These are phyloP conservation scores for Myiagra hebetior DNA, from an alignment of 2,113 vertebrate species.

Conservation along the genomic window DNA sequence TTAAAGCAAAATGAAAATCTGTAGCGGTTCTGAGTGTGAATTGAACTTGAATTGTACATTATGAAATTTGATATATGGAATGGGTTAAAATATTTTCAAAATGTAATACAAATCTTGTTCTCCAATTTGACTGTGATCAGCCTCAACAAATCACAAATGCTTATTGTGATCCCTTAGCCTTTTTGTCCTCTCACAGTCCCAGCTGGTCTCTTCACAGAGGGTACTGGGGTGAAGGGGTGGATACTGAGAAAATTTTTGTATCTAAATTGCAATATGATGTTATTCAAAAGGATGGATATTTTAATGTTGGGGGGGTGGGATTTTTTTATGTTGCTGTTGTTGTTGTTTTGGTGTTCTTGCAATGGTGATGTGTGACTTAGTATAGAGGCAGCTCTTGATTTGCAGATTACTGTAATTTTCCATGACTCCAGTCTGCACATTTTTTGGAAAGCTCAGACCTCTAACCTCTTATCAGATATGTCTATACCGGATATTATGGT, in stretches of 20 bases:
- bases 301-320: not conserved
- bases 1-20: constrained; percentile 3
- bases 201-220: not conserved
- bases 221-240: not conserved
- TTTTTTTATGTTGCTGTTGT: not conserved
- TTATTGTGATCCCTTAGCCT: not conserved
- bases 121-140: not conserved
- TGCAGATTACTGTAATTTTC: not conserved
- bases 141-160: not conserved
- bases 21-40: not conserved
- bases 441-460: not conserved
- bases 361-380: not conserved
- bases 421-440: not conserved
- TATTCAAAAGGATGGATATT: not conserved
- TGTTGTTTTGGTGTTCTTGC: not conserved
- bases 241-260: not conserved
- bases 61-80: not conserved
- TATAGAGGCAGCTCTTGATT: not conserved
- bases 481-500: not conserved
- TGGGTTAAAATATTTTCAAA: not conserved
- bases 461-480: not conserved
- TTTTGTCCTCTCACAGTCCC: not conserved
- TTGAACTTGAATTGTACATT: not conserved
- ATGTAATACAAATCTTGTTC: not conserved
- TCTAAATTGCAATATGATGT: not conserved